Base-by-base conservation (phyloP, 2,797 vertebrate species). In the Anomalospiza imberbis region DNA sequence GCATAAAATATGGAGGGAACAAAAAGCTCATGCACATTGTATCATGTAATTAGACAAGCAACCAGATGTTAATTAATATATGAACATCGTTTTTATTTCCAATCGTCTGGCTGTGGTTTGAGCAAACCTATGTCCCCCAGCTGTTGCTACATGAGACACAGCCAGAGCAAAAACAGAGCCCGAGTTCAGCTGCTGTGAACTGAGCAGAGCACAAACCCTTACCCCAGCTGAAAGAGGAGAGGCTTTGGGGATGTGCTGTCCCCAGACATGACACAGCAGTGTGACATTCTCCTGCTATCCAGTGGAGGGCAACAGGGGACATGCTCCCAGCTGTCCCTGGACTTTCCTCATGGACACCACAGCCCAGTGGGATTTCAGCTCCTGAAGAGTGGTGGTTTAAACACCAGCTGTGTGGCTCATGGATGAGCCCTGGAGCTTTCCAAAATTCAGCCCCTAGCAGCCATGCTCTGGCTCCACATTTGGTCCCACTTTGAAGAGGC, bases 51-150 rank as follows among this genome's bases (percentile, higher is more conserved):
- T 92, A 94, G 94, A 82, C 12, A 0, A 42, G 85, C 11, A 58
- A 55, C 74, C 95, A 96, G 96, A 95, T 96, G 88, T 94, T 91
- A 94, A 96, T 96, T 90, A 97, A 96, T 96, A 96, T 93, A 96
- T 96, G 90, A 96, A 97, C 80, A 81, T 96, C 48, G 3, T 17
- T 82, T 94, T 79, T 91, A 94, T 93, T 96, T 96, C 77, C 91
- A 91, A 71, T 97, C 70, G 55, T 96, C 94, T 96, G 94, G 88
- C 89, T 96, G 94, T 94, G 95, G 95, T 95, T 96, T 88, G 85
- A 96, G 83, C 93, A 93, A 94, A 96, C 93, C 94, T 95, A 67
- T 80, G 77, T 90, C 77, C 88, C 85, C 83, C 94, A 96, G 95
- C 95, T 94, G 91, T 93, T 91, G 80, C 94, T 94, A 91, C 80